phyloP scores from a whole-genome alignment of 2,797 vertebrate genomes.

The Erethizon dorsatum region DNA sequence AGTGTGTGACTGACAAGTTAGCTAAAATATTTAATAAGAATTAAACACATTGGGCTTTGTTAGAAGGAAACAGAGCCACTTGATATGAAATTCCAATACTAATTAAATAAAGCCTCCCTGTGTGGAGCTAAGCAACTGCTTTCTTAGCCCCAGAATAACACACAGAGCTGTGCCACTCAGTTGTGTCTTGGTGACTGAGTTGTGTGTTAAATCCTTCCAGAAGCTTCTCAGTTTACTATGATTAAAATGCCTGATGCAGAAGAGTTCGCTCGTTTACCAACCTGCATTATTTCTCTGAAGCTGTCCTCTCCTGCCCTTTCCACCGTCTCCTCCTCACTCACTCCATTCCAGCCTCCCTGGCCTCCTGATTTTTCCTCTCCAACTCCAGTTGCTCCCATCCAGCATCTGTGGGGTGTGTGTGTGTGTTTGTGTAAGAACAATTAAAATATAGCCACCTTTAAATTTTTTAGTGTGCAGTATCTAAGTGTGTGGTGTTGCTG shows the following conservation, averaged over 20 bases:
- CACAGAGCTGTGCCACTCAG: not conserved
- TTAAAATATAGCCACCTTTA: not conserved
- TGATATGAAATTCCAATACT: slow-evolving; percentile 60
- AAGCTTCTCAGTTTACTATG: not conserved
- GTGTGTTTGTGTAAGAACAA: too few relatives aligned
- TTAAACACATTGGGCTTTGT: slow-evolving; percentile 55
- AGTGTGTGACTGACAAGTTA: slow-evolving; percentile 48
- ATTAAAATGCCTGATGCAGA: not conserved
- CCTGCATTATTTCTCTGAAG: not conserved
- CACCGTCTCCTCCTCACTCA: not conserved
- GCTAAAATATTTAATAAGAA: slow-evolving; percentile 76
- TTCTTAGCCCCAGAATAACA: not conserved
- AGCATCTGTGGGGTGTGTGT: not conserved
- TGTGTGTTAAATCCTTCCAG: slow-evolving; percentile 28
- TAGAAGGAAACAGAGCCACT: slow-evolving; percentile 59
- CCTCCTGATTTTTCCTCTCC: not conserved
- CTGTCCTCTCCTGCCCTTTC: not conserved
- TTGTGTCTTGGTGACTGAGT: not conserved
- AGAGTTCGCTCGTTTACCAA: not conserved
- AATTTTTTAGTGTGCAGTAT: not conserved
- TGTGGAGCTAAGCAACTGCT: not conserved
- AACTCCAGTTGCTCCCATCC: not conserved
- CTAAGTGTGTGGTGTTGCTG: not conserved
- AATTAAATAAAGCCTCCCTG: slow-evolving; percentile 59
- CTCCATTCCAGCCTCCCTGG: not conserved